Percentiles rank a stretch among this genome's conserved stretches.
Evolutionary conservation across 1,140 invertebrate species (phyloP).

Genomic region (Eriocheir sinensis): DNA sequence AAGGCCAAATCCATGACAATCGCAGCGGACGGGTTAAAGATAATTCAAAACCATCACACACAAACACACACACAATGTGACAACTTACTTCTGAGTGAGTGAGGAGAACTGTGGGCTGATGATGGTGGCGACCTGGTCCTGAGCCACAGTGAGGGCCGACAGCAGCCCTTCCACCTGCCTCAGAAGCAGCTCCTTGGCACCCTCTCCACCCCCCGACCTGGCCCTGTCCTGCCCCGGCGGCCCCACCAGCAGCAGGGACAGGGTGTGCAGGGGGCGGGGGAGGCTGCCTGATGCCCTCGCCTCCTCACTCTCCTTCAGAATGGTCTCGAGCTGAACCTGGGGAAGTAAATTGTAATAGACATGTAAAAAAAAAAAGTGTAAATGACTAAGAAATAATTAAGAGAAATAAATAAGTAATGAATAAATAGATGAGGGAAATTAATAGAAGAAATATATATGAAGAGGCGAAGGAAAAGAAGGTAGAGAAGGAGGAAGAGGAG

Average conservation of each 20-base stretch:
- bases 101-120: conserved; percentile 68
- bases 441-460: not conserved
- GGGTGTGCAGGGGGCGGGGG: conserved; percentile 49
- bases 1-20: too few species aligned
- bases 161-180: conserved; percentile 46
- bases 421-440: not conserved
- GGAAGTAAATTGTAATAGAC: not conserved
- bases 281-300: conserved; percentile 48
- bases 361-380: not conserved
- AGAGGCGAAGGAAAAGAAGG: not conserved
- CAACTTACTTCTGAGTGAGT: conserved; percentile 54
- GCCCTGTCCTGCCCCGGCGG: not conserved
- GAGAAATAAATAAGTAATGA: not conserved
- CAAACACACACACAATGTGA: not conserved
- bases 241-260: conserved; percentile 31
- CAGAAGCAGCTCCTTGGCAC: not conserved
- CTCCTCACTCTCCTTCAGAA: conserved; percentile 45
- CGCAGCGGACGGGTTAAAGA: too few species aligned
- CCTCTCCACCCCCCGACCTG: not conserved
- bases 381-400: not conserved
- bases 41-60: too few species aligned
- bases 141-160: not conserved
- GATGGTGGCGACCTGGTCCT: conserved; percentile 50
- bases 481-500: too few species aligned
- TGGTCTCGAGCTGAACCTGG: not conserved